phyloP scores from a whole-genome alignment of 1,140 invertebrate species.

The Rhyzopertha dominica region DNA sequence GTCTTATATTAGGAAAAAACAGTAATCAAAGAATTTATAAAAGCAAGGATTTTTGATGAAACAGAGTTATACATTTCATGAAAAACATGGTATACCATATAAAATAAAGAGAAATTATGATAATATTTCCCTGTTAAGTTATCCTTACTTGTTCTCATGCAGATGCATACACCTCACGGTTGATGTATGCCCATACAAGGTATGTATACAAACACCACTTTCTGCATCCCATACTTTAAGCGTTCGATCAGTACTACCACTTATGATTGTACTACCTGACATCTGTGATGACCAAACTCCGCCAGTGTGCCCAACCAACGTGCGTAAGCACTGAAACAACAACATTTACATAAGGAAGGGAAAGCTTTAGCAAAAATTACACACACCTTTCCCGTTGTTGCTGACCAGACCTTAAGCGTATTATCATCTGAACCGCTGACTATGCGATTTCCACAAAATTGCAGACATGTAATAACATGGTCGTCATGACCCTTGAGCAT shows the following conservation, averaged over 20 bases:
- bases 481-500: constrained; percentile 97
- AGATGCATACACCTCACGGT: constrained; percentile 98
- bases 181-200: constrained; percentile 93
- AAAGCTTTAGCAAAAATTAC: background rate
- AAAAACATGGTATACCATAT: no score
- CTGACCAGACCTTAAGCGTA: constrained; percentile 98
- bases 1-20: no score
- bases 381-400: constrained; percentile 84
- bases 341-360: background rate
- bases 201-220: constrained; percentile 86
- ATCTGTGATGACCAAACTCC: constrained; percentile 99
- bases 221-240: constrained; percentile 97
- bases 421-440: constrained; percentile 99
- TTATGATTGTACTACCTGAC: constrained; percentile 88
- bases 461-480: constrained; percentile 98
- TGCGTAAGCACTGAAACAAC: constrained; percentile 75
- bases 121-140: no score
- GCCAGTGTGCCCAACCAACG: constrained; percentile 92
- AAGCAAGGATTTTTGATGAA: no score
- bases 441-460: constrained; percentile 93
- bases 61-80: no score
- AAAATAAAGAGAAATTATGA: no score
- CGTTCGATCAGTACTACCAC: constrained; percentile 95
- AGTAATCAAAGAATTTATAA: no score
- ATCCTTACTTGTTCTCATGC: constrained; percentile 78